A percentile compares a stretch with the other conserved stretches of the same genome.
Evolutionary conservation across 2,113 vertebrate species (phyloP).

Genomic region (Elaphurus davidianus): DNA sequence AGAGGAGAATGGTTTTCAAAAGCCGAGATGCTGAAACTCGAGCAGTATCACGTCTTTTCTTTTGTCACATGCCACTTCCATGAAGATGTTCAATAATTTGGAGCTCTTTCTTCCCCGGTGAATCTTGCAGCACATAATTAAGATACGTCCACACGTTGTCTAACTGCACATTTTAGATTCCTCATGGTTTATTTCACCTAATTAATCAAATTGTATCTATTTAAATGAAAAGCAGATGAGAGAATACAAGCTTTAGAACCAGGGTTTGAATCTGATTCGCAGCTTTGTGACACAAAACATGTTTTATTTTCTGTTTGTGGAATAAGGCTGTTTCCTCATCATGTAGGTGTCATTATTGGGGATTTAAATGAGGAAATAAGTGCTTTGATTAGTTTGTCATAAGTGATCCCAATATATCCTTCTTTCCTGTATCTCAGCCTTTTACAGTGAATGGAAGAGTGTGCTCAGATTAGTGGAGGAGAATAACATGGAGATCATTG

Average conservation of each 20-base stretch:
- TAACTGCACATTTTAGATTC: neutral
- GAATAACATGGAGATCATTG: neutral
- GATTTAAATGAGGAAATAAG: neutral
- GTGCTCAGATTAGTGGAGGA: neutral
- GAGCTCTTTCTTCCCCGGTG: neutral
- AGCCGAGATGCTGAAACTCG: accelerated
- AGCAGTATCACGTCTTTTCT: too few species aligned
- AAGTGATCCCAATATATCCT: neutral
- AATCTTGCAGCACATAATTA: neutral
- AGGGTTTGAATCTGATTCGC: neutral
- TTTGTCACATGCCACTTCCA: neutral
- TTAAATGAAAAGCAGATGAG: neutral
- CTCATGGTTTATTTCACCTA: neutral
- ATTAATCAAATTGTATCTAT: neutral
- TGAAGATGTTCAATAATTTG: neutral
- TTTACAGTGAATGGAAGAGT: neutral
- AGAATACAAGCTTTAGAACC: neutral
- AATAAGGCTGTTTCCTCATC: neutral
- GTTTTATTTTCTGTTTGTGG: neutral
- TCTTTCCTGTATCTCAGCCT: neutral
- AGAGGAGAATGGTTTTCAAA: neutral
- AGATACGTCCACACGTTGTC: neutral
- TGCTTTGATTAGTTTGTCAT: neutral
- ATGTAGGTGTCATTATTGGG: neutral
- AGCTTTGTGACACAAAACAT: neutral